Conservation (phyloP, 2,113 vertebrate genomes). For the Rhodinocichla rosea region DNA sequence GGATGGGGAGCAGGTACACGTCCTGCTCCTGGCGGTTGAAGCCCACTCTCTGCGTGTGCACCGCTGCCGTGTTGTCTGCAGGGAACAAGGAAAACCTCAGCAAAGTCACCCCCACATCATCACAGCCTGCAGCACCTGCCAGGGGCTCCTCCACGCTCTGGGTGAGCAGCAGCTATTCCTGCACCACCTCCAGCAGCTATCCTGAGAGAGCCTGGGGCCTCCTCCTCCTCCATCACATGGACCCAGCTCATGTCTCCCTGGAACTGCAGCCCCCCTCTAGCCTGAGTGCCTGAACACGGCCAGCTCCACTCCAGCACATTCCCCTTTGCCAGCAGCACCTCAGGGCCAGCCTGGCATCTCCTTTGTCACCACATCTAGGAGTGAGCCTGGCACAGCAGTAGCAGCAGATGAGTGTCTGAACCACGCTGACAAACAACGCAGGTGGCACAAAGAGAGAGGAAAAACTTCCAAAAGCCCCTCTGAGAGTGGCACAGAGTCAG, state of each 20-base stretch:
- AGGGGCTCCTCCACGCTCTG: background rate
- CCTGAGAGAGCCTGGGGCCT: background rate
- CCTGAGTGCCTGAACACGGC: accelerated
- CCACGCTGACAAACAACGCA: accelerated
- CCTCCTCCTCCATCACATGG: background rate
- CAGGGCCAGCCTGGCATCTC: accelerated
- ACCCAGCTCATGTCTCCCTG: background rate
- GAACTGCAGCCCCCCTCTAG: background rate
- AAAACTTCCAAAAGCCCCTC: background rate
- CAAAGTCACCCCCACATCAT: background rate
- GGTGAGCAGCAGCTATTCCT: background rate
- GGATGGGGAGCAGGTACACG: slow-evolving; percentile 90
- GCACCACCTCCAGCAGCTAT: background rate
- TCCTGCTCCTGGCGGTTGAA: slow-evolving; percentile 97
- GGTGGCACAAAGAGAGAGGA: background rate
- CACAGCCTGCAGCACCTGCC: background rate
- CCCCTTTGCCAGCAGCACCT: background rate
- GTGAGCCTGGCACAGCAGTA: background rate
- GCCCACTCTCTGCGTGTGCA: slow-evolving; percentile 86
- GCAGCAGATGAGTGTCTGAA: background rate
- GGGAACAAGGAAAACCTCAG: background rate
- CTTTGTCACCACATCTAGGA: accelerated
- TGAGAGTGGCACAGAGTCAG: background rate
- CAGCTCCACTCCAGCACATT: background rate
- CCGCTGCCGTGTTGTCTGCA: slow-evolving; percentile 90